Base-by-base conservation (phyloP, 2,113 vertebrate genomes). In the Vanacampus margaritifer region DNA sequence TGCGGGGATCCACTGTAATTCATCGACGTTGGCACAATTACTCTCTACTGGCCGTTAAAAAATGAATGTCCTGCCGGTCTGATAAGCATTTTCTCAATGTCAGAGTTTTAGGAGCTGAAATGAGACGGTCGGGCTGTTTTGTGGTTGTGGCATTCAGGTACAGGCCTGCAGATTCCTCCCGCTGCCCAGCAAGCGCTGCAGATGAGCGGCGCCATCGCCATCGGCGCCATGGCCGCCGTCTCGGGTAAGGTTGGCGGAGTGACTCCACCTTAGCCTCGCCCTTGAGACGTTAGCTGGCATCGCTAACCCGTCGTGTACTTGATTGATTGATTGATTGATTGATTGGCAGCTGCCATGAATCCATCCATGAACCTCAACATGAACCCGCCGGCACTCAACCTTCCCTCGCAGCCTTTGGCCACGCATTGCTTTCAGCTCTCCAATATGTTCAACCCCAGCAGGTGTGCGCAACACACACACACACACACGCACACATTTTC, bases 401-500 rank as follows among this genome's bases (percentile, higher is more conserved):
- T 93, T 51, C 94, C 95, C 48, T 92, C 95, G 61, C 96, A 91
- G 66, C 96, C 97, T 13, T 89, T 98, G 64, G 94, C 95, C 64
- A 98, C 97, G 21, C 96, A 98, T 78, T 98, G 97, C 88, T 98
- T 98, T 87, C 97, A 98, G 79, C 93, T 98, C 36, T 95, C 95
- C 80, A 98, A 98, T 79, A 98, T 98, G 96, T 98, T 98, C 89
- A 94, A 95, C 73, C 94, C 94, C 81, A 93, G 92, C 76, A 96
- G 94, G 96, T 98, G 91, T 87, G 2, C 16, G 12, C 9, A 3
- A 8, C 54, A 35, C 26, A 10, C 37, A 39, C 37, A 10, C 37
- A 9, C 37, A 10, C 37, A 39, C 10, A 39, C 37, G 1, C 37
- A 39, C 37, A 39, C 37, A 8, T 19, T n/a, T 23, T 21, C 10